A percentile compares a stretch with the other conserved stretches of the same genome.
Conservation (phyloP, 2,797 vertebrate species). For the Takifugu rubripes region DNA sequence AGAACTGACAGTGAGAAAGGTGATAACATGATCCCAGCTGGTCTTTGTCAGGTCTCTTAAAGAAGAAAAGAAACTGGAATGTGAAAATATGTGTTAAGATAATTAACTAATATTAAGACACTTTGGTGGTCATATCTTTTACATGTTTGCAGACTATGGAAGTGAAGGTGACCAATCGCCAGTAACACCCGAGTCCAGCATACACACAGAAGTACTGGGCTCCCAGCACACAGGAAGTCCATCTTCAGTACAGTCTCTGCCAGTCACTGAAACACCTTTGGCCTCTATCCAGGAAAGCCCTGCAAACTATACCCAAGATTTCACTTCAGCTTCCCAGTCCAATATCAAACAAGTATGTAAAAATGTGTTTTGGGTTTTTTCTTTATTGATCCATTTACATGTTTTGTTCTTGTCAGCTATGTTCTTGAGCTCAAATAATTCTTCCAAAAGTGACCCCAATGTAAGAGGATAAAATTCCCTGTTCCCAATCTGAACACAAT, state of each 20-base stretch:
- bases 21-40: conserved; percentile 11
- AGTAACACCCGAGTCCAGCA: conserved; percentile 73
- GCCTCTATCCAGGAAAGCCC: conserved; percentile 59
- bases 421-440: neutral
- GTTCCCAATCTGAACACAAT: neutral
- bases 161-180: conserved; percentile 76
- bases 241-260: conserved; percentile 54
- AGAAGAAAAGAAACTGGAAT: neutral
- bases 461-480: neutral
- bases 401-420: neutral
- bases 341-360: conserved; percentile 74
- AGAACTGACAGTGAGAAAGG: conserved; percentile 60
- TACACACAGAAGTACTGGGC: conserved; percentile 76
- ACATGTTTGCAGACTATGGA: conserved; percentile 67
- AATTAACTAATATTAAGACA: neutral
- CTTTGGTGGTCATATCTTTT: conserved; percentile 1
- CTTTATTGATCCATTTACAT: neutral
- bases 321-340: conserved; percentile 70
- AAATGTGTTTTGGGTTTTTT: neutral
- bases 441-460: neutral
- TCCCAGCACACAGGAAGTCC: conserved; percentile 73
- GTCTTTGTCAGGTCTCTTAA: neutral
- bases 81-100: neutral
- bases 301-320: conserved; percentile 78
- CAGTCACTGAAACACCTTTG: conserved; percentile 61